A percentile compares a stretch with the other conserved stretches of the same genome.
These are phyloP conservation scores for Minunthozetes semirufus DNA, from an alignment of 2,888 invertebrate species.

Conservation along the genomic window DNA sequence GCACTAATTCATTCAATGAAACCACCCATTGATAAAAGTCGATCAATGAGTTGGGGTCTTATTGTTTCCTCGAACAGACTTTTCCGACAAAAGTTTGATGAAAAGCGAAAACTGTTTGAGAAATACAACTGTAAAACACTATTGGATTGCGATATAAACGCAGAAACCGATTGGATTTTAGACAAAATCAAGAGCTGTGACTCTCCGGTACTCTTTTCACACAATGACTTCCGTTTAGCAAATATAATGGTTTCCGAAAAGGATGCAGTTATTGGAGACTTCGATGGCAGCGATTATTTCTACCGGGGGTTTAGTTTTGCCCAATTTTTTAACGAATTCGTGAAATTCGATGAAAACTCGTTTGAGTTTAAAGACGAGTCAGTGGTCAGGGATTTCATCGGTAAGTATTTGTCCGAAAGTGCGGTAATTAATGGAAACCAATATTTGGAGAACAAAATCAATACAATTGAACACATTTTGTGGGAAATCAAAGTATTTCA, in stretches of 20 bases:
- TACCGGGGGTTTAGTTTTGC: conserved; percentile 19
- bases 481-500: too few relatives aligned
- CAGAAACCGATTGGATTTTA: background rate
- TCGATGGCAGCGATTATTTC: conserved; percentile 1
- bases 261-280: background rate
- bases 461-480: too few relatives aligned
- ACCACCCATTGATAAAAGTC: too few relatives aligned
- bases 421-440: too few relatives aligned
- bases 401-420: too few relatives aligned
- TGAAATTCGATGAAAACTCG: background rate
- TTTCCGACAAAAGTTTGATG: background rate
- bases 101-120: background rate
- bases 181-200: background rate
- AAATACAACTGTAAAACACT: conserved; percentile 1
- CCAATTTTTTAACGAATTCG: background rate
- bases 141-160: background rate
- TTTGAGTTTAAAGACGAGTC: too few relatives aligned
- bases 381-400: too few relatives aligned
- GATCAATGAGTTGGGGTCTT: background rate
- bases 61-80: background rate
- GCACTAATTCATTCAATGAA: too few relatives aligned
- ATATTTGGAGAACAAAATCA: too few relatives aligned
- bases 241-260: conserved; percentile 17
- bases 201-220: conserved; percentile 16
- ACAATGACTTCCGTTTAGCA: conserved; percentile 1